Evolutionary conservation across 2,113 vertebrate genomes (phyloP), one percentile per base, ranked within the genome.

Genomic region (Gallinago media): DNA sequence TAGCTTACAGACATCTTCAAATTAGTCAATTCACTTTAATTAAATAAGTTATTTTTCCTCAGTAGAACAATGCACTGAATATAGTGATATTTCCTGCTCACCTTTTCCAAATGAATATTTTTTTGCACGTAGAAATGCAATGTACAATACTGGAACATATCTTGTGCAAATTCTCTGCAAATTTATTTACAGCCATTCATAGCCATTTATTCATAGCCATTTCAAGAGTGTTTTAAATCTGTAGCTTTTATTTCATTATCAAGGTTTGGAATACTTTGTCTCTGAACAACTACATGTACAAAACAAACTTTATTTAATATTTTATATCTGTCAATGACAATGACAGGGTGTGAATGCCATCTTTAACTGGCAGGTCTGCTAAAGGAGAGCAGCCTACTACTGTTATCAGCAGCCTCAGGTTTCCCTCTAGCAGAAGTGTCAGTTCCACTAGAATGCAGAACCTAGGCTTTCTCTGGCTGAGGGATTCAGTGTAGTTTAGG

Each of bases 11-110:
- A 86, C 22, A 25, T 62, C 59, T 85, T 91, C 75, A 61, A 62
- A 89, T 94, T 67, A 93, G 67, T 63, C 54, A 77, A 36, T 95
- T 94, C 71, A 23, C 58, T 90, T 84, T 65, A 84, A 76, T 79
- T 87, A 85, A 92, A 67, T 77, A 83, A 29, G 40, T 71, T 71
- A 27, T 83, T 94, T 94, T 95, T 83, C 42, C 67, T 89, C 56
- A 75, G 31, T 81, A 74, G 80, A 94, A 84, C 27, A 92, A 72
- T 70, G 21, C 4, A 71, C 49, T 61, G 38, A 75, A 65, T 79
- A 38, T 5, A 73, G 44, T 49, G 36, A 38, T 72, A 56, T 58
- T 89, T 94, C 26, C 77, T 67, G 13, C 67, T 84, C n/a, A 85
- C 6, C 44, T 75, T 85, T 79, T 62, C 72, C 59, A 86, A 70